Conservation (phyloP, 2,797 vertebrate genomes). For the Tapirus indicus region DNA sequence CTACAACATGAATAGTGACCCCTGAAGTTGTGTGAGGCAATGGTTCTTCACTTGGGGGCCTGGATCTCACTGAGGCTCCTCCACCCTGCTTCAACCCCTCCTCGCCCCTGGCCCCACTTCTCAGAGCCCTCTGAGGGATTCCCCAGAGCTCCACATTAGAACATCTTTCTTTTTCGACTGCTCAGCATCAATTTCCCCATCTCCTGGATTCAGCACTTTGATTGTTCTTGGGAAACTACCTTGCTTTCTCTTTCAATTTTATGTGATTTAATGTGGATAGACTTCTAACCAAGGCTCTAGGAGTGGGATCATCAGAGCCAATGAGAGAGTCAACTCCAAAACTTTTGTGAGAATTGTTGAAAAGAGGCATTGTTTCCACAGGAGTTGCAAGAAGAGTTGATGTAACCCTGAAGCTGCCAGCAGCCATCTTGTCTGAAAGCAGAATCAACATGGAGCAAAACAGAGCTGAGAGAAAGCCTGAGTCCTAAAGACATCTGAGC, state of each 20-base stretch:
- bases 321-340: neutral
- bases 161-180: neutral
- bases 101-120: accelerated
- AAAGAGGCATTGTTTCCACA: neutral
- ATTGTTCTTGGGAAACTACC: neutral
- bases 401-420: neutral
- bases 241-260: neutral
- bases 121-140: neutral
- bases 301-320: neutral
- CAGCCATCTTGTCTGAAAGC: neutral
- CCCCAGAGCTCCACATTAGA: neutral
- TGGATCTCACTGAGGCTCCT: neutral
- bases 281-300: neutral
- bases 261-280: neutral
- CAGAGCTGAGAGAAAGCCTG: neutral
- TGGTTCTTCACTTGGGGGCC: neutral
- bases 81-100: neutral
- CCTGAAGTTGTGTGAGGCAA: neutral
- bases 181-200: neutral
- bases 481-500: neutral
- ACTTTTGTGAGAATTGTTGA: neutral
- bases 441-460: neutral
- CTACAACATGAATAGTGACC: neutral
- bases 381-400: neutral
- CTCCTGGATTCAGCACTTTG: neutral